Evolutionary conservation across 2,888 invertebrate genomes (phyloP), one percentile per base, ranked within the genome.

Genomic region (Megamerina dolium): DNA sequence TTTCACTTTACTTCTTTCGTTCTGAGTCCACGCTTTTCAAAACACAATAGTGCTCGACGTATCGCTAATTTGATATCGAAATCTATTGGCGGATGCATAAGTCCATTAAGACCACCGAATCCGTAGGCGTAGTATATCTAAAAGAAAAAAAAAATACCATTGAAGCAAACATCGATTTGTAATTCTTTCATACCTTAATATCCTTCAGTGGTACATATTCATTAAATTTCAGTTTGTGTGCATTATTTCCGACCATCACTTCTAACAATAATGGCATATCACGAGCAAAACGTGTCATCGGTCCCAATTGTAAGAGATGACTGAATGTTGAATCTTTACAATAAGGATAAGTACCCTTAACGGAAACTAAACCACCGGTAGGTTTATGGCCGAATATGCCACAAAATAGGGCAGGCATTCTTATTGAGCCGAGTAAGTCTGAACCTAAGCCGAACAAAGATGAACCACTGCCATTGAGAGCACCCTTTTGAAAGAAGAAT

Each of bases 331-430:
- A 62, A 55, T 81, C 79, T 9, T 39, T 19, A 1, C 75, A 61
- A 2, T 71, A 68, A 0, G 85, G 85, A 49, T 76, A 78, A 64
- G 84, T 84, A 0, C 83, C 83, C 6, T 72, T 73, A 23, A 77
- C 73, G 0, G 83, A 69, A 6, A 63, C 49, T 5, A 75, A 64
- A 77, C 86, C 79, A n/a, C 82, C 77, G 26, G 87, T 83, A 4
- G 90, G 85, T 63, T 91, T 92, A 67, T 91, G 89, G 1, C 91
- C 92, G 69, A 84, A 92, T 12, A 93, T 76, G 1, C 93, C 92
- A 70, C 85, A 87, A 69, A 85, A 90, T 59, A 85, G 78, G 4
- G 86, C 78, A 0, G 93, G 93, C 63, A 93, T 73, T 18, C 93
- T 78, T 51, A 93, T 88, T 43, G 90, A 90, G 43, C 93, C 93